These are phyloP conservation scores for Hapalemur alaotrensis DNA, from an alignment of 2,797 vertebrate genomes.

Conservation along the genomic window DNA sequence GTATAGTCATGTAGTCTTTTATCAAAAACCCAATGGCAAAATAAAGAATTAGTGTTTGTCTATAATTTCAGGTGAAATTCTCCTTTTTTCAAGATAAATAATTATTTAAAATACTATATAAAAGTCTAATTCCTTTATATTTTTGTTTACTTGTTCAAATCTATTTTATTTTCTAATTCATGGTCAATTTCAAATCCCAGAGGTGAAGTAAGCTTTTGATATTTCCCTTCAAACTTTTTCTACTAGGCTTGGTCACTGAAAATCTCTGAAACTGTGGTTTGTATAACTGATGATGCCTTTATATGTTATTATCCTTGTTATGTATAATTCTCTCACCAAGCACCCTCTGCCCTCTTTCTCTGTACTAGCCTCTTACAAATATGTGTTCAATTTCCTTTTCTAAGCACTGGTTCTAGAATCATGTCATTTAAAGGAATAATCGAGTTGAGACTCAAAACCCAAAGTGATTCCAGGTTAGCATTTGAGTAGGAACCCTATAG, in stretches of 20 bases:
- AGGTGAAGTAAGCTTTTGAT: neutral
- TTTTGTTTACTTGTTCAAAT: neutral
- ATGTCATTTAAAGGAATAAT: neutral
- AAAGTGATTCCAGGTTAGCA: neutral
- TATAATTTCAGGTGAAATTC: neutral
- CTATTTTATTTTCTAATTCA: neutral
- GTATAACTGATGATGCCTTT: neutral
- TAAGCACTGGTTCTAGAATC: neutral
- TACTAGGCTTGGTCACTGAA: neutral
- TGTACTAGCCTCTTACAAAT: neutral
- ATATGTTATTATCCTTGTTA: neutral
- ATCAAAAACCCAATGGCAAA: neutral
- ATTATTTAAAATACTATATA: neutral
- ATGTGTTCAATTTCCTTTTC: constrained; percentile 33
- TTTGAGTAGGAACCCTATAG: neutral
- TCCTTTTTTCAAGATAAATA: neutral
- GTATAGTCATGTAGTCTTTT: neutral
- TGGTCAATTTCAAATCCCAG: neutral
- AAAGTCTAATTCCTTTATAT: neutral
- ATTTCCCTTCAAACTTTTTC: neutral
- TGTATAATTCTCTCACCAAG: neutral
- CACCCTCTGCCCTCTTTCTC: neutral
- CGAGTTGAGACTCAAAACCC: neutral
- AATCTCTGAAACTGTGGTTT: constrained; percentile 3
- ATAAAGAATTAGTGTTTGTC: neutral